Base-by-base conservation (phyloP, 2,113 vertebrate genomes). In the Pongo abelii region DNA sequence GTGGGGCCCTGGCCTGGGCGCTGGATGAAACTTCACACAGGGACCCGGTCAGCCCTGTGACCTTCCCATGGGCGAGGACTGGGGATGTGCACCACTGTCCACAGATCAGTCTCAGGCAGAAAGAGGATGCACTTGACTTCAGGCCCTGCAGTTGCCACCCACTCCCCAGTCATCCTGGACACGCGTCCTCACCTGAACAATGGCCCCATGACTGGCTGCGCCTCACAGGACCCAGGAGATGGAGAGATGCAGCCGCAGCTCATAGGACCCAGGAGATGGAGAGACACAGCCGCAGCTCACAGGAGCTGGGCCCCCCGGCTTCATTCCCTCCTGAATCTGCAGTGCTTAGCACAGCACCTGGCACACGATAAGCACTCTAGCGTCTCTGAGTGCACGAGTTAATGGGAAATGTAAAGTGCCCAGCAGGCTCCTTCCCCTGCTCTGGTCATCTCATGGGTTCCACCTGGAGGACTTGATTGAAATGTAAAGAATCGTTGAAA, bases 331-430 rank as follows among this genome's bases (percentile, higher is more conserved):
- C 17, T 8, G 8, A 4, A 43, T 8, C 75, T 4, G 6, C 12
- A 10, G 75, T 0, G 20, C 40, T 78, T 9, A 18, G 14, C 10
- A 10, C 59, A 27, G 59, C 3, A 3, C 77, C 50, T 0, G 38
- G 78, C 3, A 3, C 30, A 14, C 0, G 12, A 52, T 0, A 10
- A n/a, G 22, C 32, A 8, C 48, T n/a, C 5, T 0, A 5, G 9
- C 35, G 74, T 23, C 25, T 50, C 46, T 14, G 70, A 81, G 59
- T 12, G 59, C 16, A 32, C 0, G 17, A 2, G 0, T 17, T 2
- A 27, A 30, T 11, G 30, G 75, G n/a, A 74, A 55, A 30, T 32
- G 0, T 5, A n/a, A 72, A 10, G n/a, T 1, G 25, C 25, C 40
- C 16, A 83, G 46, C 6, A 27, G 48, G 79, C 3, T 8, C 8